Evolutionary conservation across 2,113 vertebrate species (phyloP), one percentile per base, ranked within the genome.

Genomic region (Tachuris rubrigastra): DNA sequence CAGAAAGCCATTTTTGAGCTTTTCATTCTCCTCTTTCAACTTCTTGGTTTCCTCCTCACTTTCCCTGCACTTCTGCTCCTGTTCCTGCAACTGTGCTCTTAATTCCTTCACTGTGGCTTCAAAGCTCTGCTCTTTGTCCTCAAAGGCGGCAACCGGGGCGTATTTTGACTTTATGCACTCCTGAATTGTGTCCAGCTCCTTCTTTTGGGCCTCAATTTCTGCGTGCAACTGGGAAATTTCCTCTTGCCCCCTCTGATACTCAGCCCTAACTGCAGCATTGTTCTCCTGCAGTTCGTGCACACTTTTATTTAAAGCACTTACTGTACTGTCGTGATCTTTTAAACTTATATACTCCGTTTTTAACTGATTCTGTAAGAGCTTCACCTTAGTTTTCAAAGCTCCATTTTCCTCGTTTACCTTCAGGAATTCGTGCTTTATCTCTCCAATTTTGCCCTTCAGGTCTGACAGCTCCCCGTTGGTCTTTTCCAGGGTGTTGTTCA

Each of bases 101-200:
- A 99, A 56, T 12, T 98, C 98, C 55, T 96, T 96, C 81, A 99
- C 86, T 0, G 94, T 87, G n/a, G 93, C 90, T 19, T 98, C 97
- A 31, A 98, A 98, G 33, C 96, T 95, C 49, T 95, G 97, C 42
- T 99, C 98, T 30, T 97, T 98, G 73, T 99, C 99, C 94, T 98
- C 97, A 2, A 98, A 88, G 37, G 96, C 97, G 58, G 97, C 87
- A 35, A 99, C 75, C 0, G 99, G 99, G 12, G 99, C 97, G 3
- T 99, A 99, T 86, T 98, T 99, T 0, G 98, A 98, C 86, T 98
- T 97, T 87, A 99, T 99, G 55, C 99, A 99, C 49, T 99, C 98
- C 8, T 99, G 99, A 50, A 99, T 99, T 1, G 98, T 99, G 84
- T 99, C 99, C 0, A 99, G 98, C 28, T 99, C 99, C 88, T 96